phyloP scores from a whole-genome alignment of 2,113 vertebrate genomes.

The Chlamydotis undulata region DNA sequence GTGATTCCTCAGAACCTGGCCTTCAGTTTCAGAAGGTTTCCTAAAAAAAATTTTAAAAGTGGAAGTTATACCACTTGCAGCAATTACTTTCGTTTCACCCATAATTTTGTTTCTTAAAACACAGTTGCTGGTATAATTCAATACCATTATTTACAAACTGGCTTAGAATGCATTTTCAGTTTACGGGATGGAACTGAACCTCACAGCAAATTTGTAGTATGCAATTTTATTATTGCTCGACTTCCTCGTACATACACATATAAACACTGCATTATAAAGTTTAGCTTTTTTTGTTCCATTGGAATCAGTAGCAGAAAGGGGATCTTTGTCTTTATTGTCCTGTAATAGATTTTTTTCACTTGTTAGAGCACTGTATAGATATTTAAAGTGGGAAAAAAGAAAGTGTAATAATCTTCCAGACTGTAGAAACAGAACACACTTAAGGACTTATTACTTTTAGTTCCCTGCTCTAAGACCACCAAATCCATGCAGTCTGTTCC shows the following conservation, averaged over 20 bases:
- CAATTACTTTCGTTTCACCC: neutral
- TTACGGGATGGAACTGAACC: slow-evolving; percentile 14
- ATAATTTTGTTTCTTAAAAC: neutral
- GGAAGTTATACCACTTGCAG: neutral
- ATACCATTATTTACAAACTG: neutral
- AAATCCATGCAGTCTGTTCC: neutral
- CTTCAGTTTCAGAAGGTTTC: neutral
- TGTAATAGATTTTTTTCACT: neutral
- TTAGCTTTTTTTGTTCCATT: slow-evolving; percentile 18
- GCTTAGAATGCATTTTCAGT: neutral
- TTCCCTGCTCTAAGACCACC: neutral
- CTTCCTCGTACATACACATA: neutral
- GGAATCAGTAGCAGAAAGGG: slow-evolving; percentile 1
- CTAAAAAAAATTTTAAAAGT: neutral
- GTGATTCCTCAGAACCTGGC: neutral
- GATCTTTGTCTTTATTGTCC: slow-evolving; percentile 44
- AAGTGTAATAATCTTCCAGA: neutral
- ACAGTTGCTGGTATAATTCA: neutral
- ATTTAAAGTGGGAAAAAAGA: slow-evolving; percentile 48
- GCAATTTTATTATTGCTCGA: slow-evolving; percentile 28
- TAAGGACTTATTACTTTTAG: neutral
- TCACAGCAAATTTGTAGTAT: slow-evolving; percentile 11
- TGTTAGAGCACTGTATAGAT: neutral
- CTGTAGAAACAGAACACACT: neutral
- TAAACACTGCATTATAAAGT: neutral